These are phyloP conservation scores for Sus cebifrons DNA, from an alignment of 2,797 vertebrate genomes.

Conservation along the genomic window DNA sequence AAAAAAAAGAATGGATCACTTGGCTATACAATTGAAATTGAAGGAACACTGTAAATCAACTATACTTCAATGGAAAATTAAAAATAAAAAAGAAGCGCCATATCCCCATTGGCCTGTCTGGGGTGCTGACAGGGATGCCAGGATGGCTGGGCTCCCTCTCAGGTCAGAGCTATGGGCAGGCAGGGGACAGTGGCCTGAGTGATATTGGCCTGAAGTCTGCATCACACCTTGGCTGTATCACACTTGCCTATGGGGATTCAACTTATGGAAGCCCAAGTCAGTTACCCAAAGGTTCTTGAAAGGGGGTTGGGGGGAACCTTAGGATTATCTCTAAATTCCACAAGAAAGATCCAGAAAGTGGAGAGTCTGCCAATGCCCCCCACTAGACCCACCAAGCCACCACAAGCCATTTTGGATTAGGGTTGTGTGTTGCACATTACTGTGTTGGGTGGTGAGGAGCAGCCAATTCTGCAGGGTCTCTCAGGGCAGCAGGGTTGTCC, in stretches of 20 bases:
- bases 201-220: rapidly evolving
- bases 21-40: neutral
- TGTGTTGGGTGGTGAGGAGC: rapidly evolving
- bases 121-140: neutral
- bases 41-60: neutral
- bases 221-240: too few species aligned
- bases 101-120: neutral
- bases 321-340: too few species aligned
- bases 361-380: neutral
- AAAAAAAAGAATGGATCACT: neutral
- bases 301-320: too few species aligned
- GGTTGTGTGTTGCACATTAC: rapidly evolving
- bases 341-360: too few species aligned
- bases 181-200: neutral
- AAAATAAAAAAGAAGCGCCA: too few species aligned
- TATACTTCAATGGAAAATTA: too few species aligned
- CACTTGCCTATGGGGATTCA: neutral
- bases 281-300: neutral
- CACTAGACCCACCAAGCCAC: rapidly evolving
- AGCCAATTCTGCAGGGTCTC: neutral
- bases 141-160: neutral
- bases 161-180: too few species aligned
- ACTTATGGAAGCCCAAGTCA: neutral
- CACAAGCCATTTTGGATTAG: rapidly evolving
- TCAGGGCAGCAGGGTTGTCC: rapidly evolving